These are phyloP conservation scores for Cyclophora punctaria DNA, from an alignment of 2,888 invertebrate species.

Conservation along the genomic window DNA sequence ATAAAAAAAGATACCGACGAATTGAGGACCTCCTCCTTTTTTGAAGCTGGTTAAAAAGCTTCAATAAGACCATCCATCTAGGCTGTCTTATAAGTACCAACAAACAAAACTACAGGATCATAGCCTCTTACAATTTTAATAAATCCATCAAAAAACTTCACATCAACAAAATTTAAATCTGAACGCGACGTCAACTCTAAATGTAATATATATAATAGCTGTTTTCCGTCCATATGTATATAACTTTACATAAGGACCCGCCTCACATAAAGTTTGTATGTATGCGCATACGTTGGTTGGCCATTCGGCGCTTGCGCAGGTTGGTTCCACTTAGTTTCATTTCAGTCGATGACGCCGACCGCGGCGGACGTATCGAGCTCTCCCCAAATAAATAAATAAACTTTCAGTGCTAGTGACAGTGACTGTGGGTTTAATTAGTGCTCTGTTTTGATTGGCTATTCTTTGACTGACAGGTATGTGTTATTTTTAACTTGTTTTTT, in stretches of 20 bases:
- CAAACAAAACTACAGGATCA: too few species aligned
- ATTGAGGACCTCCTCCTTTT: background rate
- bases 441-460: slow-evolving; percentile 5
- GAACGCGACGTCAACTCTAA: slow-evolving; percentile 26
- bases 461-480: slow-evolving; percentile 20
- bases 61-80: too few species aligned
- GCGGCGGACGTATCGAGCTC: slow-evolving; percentile 38
- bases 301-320: slow-evolving; percentile 49
- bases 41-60: background rate
- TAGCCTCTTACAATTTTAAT: too few species aligned
- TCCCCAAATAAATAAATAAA: slow-evolving; percentile 22
- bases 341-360: slow-evolving; percentile 45
- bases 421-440: slow-evolving; percentile 33
- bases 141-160: too few species aligned
- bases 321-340: slow-evolving; percentile 71
- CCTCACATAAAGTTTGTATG: slow-evolving; percentile 50
- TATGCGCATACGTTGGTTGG: slow-evolving; percentile 19
- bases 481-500: slow-evolving; percentile 6
- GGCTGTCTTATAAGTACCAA: too few species aligned
- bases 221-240: slow-evolving; percentile 57
- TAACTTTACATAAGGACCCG: slow-evolving; percentile 28
- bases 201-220: slow-evolving; percentile 48
- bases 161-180: slow-evolving; percentile 18
- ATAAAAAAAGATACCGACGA: background rate
- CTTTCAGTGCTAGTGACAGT: slow-evolving; percentile 34